Base-by-base conservation (phyloP, 2,888 invertebrate genomes). In the Eupithecia inturbata region DNA sequence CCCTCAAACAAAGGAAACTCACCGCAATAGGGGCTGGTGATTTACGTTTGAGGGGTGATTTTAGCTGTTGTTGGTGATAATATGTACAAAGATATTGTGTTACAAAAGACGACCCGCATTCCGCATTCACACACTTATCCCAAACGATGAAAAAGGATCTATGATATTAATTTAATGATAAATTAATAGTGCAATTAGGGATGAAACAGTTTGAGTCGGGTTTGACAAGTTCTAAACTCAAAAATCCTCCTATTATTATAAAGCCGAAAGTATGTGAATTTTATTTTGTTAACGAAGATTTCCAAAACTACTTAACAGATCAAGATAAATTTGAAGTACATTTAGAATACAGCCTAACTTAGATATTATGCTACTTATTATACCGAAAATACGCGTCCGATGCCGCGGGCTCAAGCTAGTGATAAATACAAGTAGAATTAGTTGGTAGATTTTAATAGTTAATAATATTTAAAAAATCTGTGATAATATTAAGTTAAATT, bases 11-110 rank as follows among this genome's bases (percentile, higher is more conserved):
- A 66, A 66, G 63, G 36, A n/a, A 64, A 36, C 45, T 67, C 66
- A 26, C 57, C 62, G 45, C 49, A 71, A 53, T 70, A 67, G 63
- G 63, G 63, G 63, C 67, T 70, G n/a, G 69, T 57, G 76, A 72
- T 73, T 71, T 53, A 36, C 63, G 60, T 70, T 78, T 74, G 69
- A 63, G 73, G 28, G 67, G 39, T 77, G 70, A 74, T 77, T 68
- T 70, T 53, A 49, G 77, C 76, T 76, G 75, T 80, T 80, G 79
- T 80, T 57, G 53, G 9, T 57, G 53, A 22, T 12, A 57, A n/a
- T n/a, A n/a, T n/a, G n/a, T 26, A 57, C 57, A 57, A 57, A 10
- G 57, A 57, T 57, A 14, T 67, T 73, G 71, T 67, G 49, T 67
- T 70, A 75, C 70, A 72, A 68, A 72, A 74, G 67, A 66, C 45